phyloP scores from a whole-genome alignment of 1,140 invertebrate genomes.

The Papilio xuthus region DNA sequence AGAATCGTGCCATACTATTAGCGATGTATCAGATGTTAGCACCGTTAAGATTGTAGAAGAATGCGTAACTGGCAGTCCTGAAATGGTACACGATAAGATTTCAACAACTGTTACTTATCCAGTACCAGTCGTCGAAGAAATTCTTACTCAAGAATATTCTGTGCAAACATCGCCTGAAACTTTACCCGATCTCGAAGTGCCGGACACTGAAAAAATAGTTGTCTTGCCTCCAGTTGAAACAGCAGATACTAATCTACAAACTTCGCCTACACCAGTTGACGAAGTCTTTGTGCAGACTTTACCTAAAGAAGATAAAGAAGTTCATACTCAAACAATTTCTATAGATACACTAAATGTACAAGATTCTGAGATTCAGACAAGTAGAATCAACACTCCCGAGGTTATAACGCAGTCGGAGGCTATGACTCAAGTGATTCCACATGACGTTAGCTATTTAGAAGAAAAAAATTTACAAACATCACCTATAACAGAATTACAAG shows the following conservation, averaged over 20 bases:
- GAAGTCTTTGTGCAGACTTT: constrained; percentile 81
- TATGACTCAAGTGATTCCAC: constrained; percentile 72
- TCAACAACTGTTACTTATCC: constrained; percentile 81
- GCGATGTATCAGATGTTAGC: constrained; percentile 81
- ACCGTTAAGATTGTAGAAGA: constrained; percentile 86
- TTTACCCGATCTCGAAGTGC: constrained; percentile 48
- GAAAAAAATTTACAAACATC: constrained; percentile 79
- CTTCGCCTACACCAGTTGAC: constrained; percentile 77
- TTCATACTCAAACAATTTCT: constrained; percentile 65
- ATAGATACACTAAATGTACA: constrained; percentile 57
- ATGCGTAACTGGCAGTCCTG: constrained; percentile 76
- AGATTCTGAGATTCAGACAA: constrained; percentile 71
- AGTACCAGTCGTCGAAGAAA: constrained; percentile 83
- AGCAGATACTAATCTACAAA: constrained; percentile 82
- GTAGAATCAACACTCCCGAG: constrained; percentile 62
- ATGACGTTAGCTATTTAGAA: constrained; percentile 69
- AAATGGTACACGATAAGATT: constrained; percentile 71
- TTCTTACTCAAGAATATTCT: constrained; percentile 80
- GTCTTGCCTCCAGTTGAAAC: constrained; percentile 67
- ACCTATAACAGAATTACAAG: constrained; percentile 45
- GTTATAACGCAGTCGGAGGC: constrained; percentile 58
- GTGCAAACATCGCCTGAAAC: constrained; percentile 84
- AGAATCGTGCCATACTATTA: constrained; percentile 82
- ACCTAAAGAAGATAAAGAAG: constrained; percentile 73
- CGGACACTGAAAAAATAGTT: constrained; percentile 68